Base-by-base conservation (phyloP, 2,888 invertebrate species). In the Drosophila ezoana region DNA sequence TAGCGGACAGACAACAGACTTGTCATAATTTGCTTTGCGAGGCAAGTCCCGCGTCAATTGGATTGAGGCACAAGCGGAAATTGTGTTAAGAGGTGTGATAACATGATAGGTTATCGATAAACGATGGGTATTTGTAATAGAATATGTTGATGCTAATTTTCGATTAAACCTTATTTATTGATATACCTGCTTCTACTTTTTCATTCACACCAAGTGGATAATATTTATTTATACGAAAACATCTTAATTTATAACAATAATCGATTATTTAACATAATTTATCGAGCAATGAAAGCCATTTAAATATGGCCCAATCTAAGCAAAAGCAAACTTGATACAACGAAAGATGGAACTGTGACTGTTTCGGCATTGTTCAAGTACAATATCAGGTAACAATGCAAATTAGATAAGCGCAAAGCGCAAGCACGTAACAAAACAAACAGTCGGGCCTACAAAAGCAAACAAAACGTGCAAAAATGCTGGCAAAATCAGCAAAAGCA, bases 391-490 rank as follows among this genome's bases (percentile, higher is more conserved):
- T 6, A 38, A 35, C 33, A 48, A 53, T 57, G 43, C 44, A 40
- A 52, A 66, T 33, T 40, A 47, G 43, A 74, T 53, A 60, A 58
- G 56, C 16, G 14, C 14, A 20, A 14, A 47, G 18, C 20, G 38
- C 13, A 23, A 10, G 43, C 73, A 72, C 72, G 64, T 57, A 40
- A 43, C 13, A 44, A 54, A 51, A 18, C 3, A 54, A 70, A 76
- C 43, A 73, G 76, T 40, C 58, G 54, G 43, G 59, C 69, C 61
- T 45, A 61, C 61, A 37, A 70, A 69, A 40, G 40, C 23, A 33
- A 35, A 48, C 14, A 49, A 45, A 62, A 76, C 71, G 77, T 73
- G 77, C 59, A 53, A 64, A 73, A 64, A 73, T 76, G 77, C 54
- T 44, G 18, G 20, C 14, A 41, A 35, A 37, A 52, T 49, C 16